Base-by-base conservation (phyloP, 2,888 invertebrate species). In the Trachelus stipa region DNA sequence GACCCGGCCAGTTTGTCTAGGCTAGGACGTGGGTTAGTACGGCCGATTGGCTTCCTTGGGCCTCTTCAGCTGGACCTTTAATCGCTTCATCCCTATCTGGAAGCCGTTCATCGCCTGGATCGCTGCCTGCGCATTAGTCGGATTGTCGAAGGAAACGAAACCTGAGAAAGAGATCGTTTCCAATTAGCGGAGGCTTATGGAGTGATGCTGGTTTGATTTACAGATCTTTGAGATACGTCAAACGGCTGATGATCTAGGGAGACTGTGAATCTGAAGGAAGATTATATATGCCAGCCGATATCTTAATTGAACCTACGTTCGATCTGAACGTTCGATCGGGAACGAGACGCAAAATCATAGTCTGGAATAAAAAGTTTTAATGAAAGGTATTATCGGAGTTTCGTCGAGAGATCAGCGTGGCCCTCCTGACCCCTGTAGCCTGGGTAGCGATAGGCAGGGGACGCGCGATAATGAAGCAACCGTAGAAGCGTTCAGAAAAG, bases 71-170 rank as follows among this genome's bases (percentile, higher is more conserved):
- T 99, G 99, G 90, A 99, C 99, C 94, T 99, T 99, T 92, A 99
- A 96, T 92, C 99, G 95, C 94, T 99, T 99, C 99, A 99, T 99
- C 91, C 99, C 99, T 92, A 99, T 99, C 94, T 99, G 99, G 94
- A 99, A 99, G 92, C 99, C 99, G 93, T 99, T 99, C 99, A 99
- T 99, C 89, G 99, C 97, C 93, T 99, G 98, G 92, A 99, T 99
- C 88, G 99, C 99, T 87, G 98, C 96, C 93, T 99, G 98, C 92
- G 99, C 99, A 92, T 98, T 98, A 89, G 97, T 94, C 88, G 98
- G 98, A 94, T 99, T 99, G 94, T 99, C 99, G 94, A 99, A 99
- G 90, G 99, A 99, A 90, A 99, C 99, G 93, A 99, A 99, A 92
- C 99, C 99, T 99, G 92, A 2, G 92, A 2, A 92, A 91, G 83